Percentiles rank a stretch among this genome's conserved stretches.
Evolutionary conservation across 2,797 vertebrate species (phyloP).

Genomic region (Carcharodon carcharias): DNA sequence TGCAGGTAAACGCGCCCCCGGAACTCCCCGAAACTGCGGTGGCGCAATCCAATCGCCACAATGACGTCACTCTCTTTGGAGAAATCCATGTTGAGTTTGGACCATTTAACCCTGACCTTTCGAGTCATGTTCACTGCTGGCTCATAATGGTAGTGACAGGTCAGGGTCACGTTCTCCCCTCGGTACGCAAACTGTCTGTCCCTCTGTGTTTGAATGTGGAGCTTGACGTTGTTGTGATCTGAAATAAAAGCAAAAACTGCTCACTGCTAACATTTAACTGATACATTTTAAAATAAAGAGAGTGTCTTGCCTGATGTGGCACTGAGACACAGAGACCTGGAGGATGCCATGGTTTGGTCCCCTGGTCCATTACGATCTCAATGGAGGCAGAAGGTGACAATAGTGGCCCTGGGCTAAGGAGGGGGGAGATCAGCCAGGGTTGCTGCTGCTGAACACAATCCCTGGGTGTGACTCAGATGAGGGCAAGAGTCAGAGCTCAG

Average conservation of each 20-base stretch:
- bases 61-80: conserved; percentile 72
- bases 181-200: conserved; percentile 62
- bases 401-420: neutral
- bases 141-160: conserved; percentile 71
- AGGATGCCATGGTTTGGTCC: neutral
- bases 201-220: conserved; percentile 70
- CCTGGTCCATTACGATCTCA: neutral
- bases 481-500: neutral
- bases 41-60: conserved; percentile 71
- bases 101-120: conserved; percentile 80
- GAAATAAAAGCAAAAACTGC: conserved; percentile 28
- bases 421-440: neutral
- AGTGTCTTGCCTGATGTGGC: neutral
- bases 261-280: neutral
- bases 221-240: conserved; percentile 61
- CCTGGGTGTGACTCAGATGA: neutral
- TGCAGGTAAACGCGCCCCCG: conserved; percentile 66
- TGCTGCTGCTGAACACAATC: neutral
- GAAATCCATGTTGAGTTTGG: conserved; percentile 64
- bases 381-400: neutral
- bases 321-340: neutral
- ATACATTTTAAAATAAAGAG: neutral
- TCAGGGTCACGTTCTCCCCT: conserved; percentile 72
- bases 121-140: conserved; percentile 55
- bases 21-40: conserved; percentile 72